phyloP scores from a whole-genome alignment of 2,888 invertebrate species.

The Sesamia inferens region DNA sequence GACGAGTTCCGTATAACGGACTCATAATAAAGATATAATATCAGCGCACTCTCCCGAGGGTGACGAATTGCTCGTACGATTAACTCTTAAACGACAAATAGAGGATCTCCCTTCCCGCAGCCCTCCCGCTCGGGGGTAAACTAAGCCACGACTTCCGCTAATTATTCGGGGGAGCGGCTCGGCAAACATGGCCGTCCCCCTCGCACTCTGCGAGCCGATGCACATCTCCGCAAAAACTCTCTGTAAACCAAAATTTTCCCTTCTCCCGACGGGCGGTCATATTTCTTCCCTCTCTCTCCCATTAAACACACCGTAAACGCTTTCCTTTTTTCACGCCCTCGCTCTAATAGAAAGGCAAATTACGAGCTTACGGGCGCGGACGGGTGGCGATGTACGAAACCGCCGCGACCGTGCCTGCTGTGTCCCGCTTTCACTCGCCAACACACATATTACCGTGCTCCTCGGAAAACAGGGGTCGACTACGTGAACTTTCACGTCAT shows the following conservation, averaged over 20 bases:
- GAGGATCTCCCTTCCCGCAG: slow-evolving; percentile 87
- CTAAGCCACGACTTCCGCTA: slow-evolving; percentile 90
- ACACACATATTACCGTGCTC: slow-evolving; percentile 77
- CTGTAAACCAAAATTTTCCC: slow-evolving; percentile 90
- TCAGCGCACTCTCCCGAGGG: slow-evolving; percentile 86
- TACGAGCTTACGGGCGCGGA: slow-evolving; percentile 90
- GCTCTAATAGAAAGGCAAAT: slow-evolving; percentile 90
- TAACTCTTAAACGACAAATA: slow-evolving; percentile 90
- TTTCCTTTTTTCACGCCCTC: slow-evolving; percentile 91
- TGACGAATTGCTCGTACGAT: slow-evolving; percentile 89
- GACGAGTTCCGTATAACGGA: slow-evolving; percentile 74
- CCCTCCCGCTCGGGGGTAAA: slow-evolving; percentile 84
- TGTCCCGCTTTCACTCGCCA: slow-evolving; percentile 80
- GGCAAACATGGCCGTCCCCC: slow-evolving; percentile 83
- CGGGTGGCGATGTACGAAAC: slow-evolving; percentile 90
- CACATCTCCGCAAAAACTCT: slow-evolving; percentile 89
- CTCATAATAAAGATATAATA: slow-evolving; percentile 89
- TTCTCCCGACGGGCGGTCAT: slow-evolving; percentile 88
- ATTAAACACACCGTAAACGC: slow-evolving; percentile 90
- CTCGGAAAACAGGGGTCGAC: slow-evolving; percentile 84
- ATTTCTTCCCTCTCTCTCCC: slow-evolving; percentile 90
- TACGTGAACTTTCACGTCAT: slow-evolving; percentile 88
- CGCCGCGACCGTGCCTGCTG: slow-evolving; percentile 80
- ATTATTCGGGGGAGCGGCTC: slow-evolving; percentile 87
- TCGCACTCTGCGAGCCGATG: slow-evolving; percentile 85